These are phyloP conservation scores for Flabesymbios commensalis DNA, from an alignment of 2,888 invertebrate species.

Conservation along the genomic window DNA sequence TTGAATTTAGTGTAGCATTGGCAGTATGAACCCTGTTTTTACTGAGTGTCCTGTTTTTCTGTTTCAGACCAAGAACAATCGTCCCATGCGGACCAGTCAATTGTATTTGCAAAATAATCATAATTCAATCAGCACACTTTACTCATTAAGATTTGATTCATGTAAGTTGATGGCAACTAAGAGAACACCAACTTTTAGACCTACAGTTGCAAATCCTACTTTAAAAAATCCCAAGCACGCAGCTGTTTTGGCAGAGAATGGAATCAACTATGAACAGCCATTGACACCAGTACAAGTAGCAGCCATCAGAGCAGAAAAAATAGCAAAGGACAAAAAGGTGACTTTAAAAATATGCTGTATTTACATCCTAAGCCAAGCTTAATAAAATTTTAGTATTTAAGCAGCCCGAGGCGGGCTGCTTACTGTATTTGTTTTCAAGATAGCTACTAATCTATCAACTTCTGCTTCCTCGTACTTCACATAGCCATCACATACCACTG, in stretches of 20 bases:
- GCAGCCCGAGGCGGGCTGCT: no score
- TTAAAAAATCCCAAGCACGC: slow-evolving; percentile 81
- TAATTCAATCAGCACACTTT: slow-evolving; percentile 70
- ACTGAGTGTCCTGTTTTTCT: no score
- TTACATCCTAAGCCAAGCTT: background rate
- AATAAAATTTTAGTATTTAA: no score
- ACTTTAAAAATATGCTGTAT: background rate
- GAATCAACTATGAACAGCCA: slow-evolving; percentile 83
- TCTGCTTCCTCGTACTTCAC: no score
- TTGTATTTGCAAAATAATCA: slow-evolving; percentile 79
- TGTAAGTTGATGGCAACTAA: slow-evolving; percentile 71
- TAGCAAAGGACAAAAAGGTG: slow-evolving; percentile 70
- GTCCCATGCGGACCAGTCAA: slow-evolving; percentile 77
- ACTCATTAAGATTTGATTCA: slow-evolving; percentile 70
- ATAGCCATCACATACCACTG: background rate
- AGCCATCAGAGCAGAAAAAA: slow-evolving; percentile 75
- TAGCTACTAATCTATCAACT: no score
- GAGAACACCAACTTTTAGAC: slow-evolving; percentile 73
- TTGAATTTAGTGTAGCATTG: no score
- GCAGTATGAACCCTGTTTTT: no score
- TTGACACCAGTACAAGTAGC: slow-evolving; percentile 71
- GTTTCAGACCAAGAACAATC: slow-evolving; percentile 69
- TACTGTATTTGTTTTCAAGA: no score
- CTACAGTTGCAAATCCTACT: slow-evolving; percentile 73
- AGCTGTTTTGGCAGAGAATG: slow-evolving; percentile 80